Evolutionary conservation across 2,888 invertebrate genomes (phyloP), one percentile per base, ranked within the genome.

Genomic region (Andrena hattorfiana): DNA sequence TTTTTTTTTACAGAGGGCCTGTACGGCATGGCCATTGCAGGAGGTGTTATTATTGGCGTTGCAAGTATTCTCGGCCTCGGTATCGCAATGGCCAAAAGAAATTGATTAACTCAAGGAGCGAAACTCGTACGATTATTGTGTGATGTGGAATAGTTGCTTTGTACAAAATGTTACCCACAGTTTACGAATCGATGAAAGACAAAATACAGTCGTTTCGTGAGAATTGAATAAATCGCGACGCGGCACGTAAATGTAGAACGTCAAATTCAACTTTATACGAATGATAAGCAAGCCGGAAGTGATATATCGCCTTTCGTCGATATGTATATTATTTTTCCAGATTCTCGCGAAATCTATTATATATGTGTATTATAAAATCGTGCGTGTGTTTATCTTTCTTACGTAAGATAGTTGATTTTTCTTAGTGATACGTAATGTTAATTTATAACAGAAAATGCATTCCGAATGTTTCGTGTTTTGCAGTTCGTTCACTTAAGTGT

Each of bases 21-120:
- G 74, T 96, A 97, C 87, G 99, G 98, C 64, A 97, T 98, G 94
- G 98, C 98, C 30, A 96, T 98, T 80, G 97, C 98, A 69, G 97
- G 98, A 85, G 98, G 98, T 86, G 97, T 97, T n/a, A 97, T 97
- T 77, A 94, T 99, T 59, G 98, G 97, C 10, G 94, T 97, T 70
- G 98, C 98, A 70, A 97, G 97, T 74, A 95, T 98, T 70, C 96
- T 98, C 28, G 98, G 98, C 56, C 95, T 98, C 28, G 98, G 97
- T 80, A 95, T 98, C 87, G 97, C 98, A 70, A 95, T 98, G 89
- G 95, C 96, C 35, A 95, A 95, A 94, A 92, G 89, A 80, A 81
- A 87, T 73, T 89, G 87, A 90, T 83, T 72, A 69, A 49, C 28
- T 64, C 10, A 26, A 54, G 48, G 51, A 76, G 20, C 67, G 32